phyloP scores from a whole-genome alignment of 2,888 invertebrate genomes.

The Phytoseiulus persimilis region DNA sequence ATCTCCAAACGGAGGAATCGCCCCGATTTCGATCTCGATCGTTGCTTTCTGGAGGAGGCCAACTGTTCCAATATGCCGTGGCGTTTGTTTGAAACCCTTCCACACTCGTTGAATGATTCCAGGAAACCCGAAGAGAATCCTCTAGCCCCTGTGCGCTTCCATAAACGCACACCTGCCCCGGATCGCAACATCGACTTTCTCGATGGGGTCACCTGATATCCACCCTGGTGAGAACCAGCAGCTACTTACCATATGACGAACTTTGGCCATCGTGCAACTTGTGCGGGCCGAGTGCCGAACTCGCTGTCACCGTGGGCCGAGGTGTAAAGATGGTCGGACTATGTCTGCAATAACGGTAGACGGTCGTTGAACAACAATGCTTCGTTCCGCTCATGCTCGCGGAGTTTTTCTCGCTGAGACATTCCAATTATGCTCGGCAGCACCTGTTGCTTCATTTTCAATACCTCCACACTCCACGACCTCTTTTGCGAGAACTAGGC shows the following conservation, averaged over 20 bases:
- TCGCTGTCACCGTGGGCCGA: neutral
- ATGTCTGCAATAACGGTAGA: neutral
- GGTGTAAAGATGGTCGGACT: neutral
- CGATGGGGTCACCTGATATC: neutral
- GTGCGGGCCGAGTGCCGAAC: neutral
- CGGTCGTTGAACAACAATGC: neutral
- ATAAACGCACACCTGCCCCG: neutral
- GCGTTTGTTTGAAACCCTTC: too few relatives aligned
- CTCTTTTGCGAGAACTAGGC: too few relatives aligned
- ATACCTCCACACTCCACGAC: too few relatives aligned
- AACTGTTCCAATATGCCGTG: neutral
- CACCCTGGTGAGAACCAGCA: neutral
- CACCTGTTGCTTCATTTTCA: neutral
- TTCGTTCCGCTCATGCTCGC: neutral
- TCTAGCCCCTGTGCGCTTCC: too few relatives aligned
- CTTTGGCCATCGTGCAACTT: slow-evolving; percentile 28
- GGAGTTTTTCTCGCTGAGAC: neutral
- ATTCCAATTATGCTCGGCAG: neutral
- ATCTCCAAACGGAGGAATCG: neutral
- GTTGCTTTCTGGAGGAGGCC: neutral
- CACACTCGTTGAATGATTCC: too few relatives aligned
- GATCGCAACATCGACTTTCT: neutral
- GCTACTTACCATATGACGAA: slow-evolving; percentile 29
- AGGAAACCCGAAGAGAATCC: too few relatives aligned
- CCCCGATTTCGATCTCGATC: neutral